Conservation (phyloP, 2,797 vertebrate species). For the Gallinago nigripennis region DNA sequence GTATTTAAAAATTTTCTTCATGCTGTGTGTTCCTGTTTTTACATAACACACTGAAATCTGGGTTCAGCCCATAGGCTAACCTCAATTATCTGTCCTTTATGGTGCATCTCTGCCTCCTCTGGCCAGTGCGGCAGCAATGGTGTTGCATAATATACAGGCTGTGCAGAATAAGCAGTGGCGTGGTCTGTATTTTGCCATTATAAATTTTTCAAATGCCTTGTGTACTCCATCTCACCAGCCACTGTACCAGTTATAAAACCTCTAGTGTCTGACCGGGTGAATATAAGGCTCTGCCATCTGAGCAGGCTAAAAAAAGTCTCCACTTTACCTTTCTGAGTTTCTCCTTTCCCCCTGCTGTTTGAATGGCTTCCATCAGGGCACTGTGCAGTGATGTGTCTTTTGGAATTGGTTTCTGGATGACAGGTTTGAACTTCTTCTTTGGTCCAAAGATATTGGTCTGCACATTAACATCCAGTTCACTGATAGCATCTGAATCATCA, state of each 20-base stretch:
- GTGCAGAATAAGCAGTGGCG: background rate
- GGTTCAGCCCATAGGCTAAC: background rate
- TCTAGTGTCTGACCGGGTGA: background rate
- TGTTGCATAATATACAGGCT: background rate
- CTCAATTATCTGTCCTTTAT: background rate
- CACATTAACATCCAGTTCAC: conserved; percentile 49
- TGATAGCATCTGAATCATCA: background rate
- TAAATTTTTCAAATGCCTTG: background rate
- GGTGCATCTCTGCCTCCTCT: background rate
- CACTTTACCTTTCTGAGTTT: conserved; percentile 88
- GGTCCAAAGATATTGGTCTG: conserved; percentile 87
- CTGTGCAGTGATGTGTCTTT: conserved; percentile 89
- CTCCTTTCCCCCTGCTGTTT: conserved; percentile 84
- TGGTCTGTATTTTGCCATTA: background rate
- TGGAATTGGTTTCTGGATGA: conserved; percentile 83
- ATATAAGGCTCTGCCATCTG: background rate
- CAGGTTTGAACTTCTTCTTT: conserved; percentile 89
- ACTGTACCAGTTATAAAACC: background rate
- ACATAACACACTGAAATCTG: background rate
- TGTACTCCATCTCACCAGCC: background rate
- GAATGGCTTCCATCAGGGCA: conserved; percentile 94
- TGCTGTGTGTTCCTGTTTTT: background rate
- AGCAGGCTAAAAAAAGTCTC: background rate
- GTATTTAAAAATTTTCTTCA: background rate
- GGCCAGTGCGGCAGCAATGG: background rate